Percentiles rank a stretch among this genome's conserved stretches.
Evolutionary conservation across 2,888 invertebrate species (phyloP).

Genomic region (Trichogramma dendrolimi): DNA sequence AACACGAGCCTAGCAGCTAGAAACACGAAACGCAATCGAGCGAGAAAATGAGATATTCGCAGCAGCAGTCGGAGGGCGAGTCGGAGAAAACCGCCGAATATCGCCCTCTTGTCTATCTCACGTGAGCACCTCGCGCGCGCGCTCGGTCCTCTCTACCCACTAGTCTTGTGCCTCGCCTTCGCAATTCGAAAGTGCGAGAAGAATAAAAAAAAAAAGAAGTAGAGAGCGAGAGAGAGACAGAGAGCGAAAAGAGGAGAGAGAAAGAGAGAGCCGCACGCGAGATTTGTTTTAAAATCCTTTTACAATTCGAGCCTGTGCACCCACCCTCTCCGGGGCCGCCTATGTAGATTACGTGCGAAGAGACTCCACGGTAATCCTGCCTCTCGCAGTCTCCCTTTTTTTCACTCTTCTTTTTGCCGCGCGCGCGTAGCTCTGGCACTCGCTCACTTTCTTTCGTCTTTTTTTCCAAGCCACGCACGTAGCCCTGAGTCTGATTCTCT

Average conservation of each 20-base stretch:
- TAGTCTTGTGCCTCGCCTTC: not conserved
- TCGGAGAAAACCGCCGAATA: slow-evolving; percentile 44
- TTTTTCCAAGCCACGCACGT: not conserved
- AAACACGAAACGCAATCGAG: not conserved
- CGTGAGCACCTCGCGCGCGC: slow-evolving; percentile 8
- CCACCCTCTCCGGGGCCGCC: slow-evolving; percentile 28
- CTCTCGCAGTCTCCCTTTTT: not conserved
- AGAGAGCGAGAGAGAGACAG: too few relatives aligned
- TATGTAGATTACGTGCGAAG: slow-evolving; percentile 45
- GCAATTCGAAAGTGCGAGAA: too few relatives aligned
- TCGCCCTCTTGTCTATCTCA: slow-evolving; percentile 25
- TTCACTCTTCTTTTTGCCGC: not conserved
- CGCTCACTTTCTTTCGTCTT: slow-evolving; percentile 10
- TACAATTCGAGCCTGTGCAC: slow-evolving; percentile 41
- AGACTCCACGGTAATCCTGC: slow-evolving; percentile 39
- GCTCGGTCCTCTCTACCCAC: not conserved
- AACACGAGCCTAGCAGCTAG: not conserved
- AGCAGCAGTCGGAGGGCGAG: slow-evolving; percentile 27
- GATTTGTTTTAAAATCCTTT: slow-evolving; percentile 53
- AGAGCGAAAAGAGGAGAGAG: too few relatives aligned
- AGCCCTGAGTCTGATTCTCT: not conserved
- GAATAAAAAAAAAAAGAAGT: too few relatives aligned
- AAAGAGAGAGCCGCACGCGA: slow-evolving; percentile 39
- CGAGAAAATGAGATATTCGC: slow-evolving; percentile 48
- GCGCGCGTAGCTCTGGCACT: not conserved